phyloP scores from a whole-genome alignment of 2,113 vertebrate species.

The Euleptes europaea region DNA sequence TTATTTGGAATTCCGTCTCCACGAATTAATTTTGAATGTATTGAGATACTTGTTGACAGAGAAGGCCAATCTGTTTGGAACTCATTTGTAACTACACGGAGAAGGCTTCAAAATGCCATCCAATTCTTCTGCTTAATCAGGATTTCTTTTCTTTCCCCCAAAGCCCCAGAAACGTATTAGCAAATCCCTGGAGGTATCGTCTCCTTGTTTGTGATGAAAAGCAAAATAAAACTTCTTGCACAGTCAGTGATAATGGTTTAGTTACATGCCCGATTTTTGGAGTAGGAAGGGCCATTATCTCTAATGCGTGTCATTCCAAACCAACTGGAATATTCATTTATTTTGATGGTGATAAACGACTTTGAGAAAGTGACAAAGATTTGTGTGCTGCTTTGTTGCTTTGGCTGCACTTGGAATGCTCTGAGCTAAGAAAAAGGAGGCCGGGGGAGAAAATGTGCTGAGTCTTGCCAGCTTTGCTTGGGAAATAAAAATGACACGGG shows the following conservation, averaged over 20 bases:
- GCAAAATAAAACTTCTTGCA: constrained; percentile 27
- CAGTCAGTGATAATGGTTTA: constrained; percentile 15
- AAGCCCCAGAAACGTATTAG: constrained; percentile 24
- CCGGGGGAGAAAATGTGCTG: neutral
- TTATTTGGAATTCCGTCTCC: neutral
- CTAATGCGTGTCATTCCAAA: constrained; percentile 29
- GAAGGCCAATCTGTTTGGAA: constrained; percentile 11
- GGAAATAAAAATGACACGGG: constrained; percentile 20
- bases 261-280: constrained; percentile 8
- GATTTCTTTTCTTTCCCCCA: neutral
- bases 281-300: constrained; percentile 29
- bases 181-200: constrained; percentile 31
- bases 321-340: constrained; percentile 42
- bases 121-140: constrained; percentile 33
- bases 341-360: constrained; percentile 58
- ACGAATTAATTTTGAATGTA: neutral
- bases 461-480: neutral
- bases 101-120: neutral
- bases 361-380: constrained; percentile 25
- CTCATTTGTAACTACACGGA: constrained; percentile 6
- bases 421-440: neutral
- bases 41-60: neutral
- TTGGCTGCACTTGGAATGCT: constrained; percentile 9
- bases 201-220: constrained; percentile 35
- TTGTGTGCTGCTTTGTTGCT: constrained; percentile 29